A percentile compares a stretch with the other conserved stretches of the same genome.
These are phyloP conservation scores for Patella depressa DNA, from an alignment of 2,888 invertebrate species.

Conservation along the genomic window DNA sequence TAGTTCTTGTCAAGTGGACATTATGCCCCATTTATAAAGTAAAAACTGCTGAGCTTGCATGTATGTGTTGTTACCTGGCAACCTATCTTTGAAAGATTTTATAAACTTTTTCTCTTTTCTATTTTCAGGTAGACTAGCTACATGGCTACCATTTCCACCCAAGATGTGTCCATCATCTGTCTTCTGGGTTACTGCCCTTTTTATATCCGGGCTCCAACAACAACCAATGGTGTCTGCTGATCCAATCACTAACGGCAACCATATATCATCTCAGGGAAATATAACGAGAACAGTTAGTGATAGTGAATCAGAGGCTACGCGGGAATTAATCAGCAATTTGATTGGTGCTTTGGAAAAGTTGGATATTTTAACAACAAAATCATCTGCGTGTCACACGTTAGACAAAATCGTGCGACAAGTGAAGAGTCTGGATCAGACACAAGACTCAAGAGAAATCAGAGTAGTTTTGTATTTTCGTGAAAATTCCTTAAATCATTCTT, in stretches of 20 bases:
- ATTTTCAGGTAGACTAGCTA: constrained; percentile 3
- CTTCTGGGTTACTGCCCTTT: neutral
- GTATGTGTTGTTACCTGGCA: too few relatives aligned
- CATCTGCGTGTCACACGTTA: neutral
- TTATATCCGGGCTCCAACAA: neutral
- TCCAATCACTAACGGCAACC: neutral
- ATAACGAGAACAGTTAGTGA: constrained; percentile 10
- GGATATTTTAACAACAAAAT: constrained; percentile 23
- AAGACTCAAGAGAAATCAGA: neutral
- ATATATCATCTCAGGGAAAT: neutral
- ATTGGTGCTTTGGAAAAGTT: constrained; percentile 38
- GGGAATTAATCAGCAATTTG: constrained; percentile 17
- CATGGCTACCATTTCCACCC: neutral
- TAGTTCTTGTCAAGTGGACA: too few relatives aligned
- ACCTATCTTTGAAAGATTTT: too few relatives aligned
- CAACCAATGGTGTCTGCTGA: neutral
- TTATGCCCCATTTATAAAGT: too few relatives aligned
- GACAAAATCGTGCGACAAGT: neutral
- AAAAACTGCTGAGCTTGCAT: too few relatives aligned
- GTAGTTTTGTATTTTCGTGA: neutral
- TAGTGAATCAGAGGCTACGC: neutral
- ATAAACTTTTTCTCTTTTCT: too few relatives aligned
- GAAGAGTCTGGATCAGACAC: neutral
- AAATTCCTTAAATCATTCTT: neutral
- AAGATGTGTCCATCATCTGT: neutral